Base-by-base conservation (phyloP, 92 coral and sea anemone species). In the Pocillopora grandis region DNA sequence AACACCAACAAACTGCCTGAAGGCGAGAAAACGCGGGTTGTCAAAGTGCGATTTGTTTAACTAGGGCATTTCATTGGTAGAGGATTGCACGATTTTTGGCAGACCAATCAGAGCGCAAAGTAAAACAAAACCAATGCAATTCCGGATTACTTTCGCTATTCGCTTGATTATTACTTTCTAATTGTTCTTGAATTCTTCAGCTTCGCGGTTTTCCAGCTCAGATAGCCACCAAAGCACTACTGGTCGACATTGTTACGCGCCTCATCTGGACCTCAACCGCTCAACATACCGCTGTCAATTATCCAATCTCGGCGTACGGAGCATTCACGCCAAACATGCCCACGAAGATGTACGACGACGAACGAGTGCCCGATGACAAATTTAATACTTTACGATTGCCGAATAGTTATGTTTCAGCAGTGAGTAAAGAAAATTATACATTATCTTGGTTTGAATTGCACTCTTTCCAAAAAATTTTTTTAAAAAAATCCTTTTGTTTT, bases 291-390 rank as follows among this genome's bases (percentile, higher is more conserved):
- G 98, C 98, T 7, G 99, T 94, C 1, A 97, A 97, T 89, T 97
- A 94, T 68, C 98, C 99, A n/a, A 92, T 97, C 79, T 78, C 94
- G 35, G 89, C 91, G 56, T 97, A 97, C 88, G 99, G 98, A 13
- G 96, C 92, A 62, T 97, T 92, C 90, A 93, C 94, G 12, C 99
- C 99, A 48, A 97, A 90, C 64, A 97, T 92, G 98, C 99, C 99
- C 6, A 85, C 98, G 84, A 97, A 92, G 87, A 76, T 97, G 79
- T 97, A 97, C 87, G 97, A 97, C 75, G 99, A 97, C 80, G 75
- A 72, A 10, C 90, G 98, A 81, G 94, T 90, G 20, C 78, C 93
- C 10, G 71, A 71, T 80, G 93, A 91, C 67, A 83, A 75, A 63
- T 97, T 92, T 62, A 84, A 84, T 60, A 42, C 93, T 27, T 78